These are phyloP conservation scores for Capra hircus DNA, from an alignment of 2,113 vertebrate genomes.

Conservation along the genomic window DNA sequence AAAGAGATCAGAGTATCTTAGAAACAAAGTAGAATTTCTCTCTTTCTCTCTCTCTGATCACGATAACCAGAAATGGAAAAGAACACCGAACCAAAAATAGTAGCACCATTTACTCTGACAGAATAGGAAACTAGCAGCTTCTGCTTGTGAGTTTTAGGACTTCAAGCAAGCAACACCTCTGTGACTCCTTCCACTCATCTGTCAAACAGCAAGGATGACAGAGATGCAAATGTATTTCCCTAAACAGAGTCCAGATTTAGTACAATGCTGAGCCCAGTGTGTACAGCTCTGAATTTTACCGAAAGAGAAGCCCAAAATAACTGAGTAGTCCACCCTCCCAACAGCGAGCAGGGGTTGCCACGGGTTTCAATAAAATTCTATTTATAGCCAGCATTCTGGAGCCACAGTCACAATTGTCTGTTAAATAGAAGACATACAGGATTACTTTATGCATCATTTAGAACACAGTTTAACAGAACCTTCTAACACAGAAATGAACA, in stretches of 20 bases:
- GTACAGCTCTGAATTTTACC: constrained; percentile 9
- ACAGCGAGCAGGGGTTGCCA: background rate
- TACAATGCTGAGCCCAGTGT: background rate
- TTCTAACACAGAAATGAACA: constrained; percentile 40
- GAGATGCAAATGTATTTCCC: background rate
- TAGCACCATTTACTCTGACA: constrained; percentile 53
- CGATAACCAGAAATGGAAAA: constrained; percentile 67
- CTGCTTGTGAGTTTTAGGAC: constrained; percentile 40
- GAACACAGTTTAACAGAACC: background rate
- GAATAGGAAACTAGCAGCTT: constrained; percentile 48
- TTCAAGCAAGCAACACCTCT: constrained; percentile 49
- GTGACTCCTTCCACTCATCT: constrained; percentile 43
- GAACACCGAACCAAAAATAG: constrained; percentile 64
- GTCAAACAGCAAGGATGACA: constrained; percentile 23
- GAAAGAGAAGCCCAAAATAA: background rate
- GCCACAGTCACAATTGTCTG: background rate
- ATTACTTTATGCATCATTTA: background rate
- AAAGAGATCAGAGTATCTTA: constrained; percentile 40
- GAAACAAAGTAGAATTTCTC: constrained; percentile 42
- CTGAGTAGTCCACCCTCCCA: background rate
- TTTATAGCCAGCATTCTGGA: constrained; percentile 24
- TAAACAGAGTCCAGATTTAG: constrained; percentile 33
- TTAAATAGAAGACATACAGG: background rate
- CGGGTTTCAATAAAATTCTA: constrained; percentile 30
- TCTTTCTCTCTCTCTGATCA: constrained; percentile 57